These are phyloP conservation scores for Philhelius pedissequus DNA, from an alignment of 2,888 invertebrate species.

Conservation along the genomic window DNA sequence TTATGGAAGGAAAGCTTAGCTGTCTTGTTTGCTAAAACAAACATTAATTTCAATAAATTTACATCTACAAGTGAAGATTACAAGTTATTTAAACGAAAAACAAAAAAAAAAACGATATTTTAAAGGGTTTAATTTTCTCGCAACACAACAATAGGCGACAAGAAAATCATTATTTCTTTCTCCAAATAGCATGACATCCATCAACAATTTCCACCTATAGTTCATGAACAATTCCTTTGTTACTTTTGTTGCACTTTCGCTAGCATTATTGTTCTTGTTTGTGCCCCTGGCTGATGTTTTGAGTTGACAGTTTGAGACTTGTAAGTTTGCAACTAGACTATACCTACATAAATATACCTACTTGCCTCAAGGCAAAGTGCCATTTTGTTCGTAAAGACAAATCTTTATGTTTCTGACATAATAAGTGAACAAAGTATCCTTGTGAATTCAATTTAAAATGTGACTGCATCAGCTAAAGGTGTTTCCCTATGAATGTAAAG, in stretches of 20 bases:
- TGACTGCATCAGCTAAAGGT: background rate
- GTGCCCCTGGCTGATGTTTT: background rate
- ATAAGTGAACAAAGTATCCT: slow-evolving; percentile 24
- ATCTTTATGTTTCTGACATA: slow-evolving; percentile 11
- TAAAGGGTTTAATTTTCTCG: slow-evolving; percentile 34
- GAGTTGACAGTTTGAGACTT: background rate
- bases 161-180: slow-evolving; percentile 4
- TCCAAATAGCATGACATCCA: slow-evolving; percentile 28
- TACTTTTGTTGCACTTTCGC: background rate
- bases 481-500: slow-evolving; percentile 1
- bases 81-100: slow-evolving; percentile 20
- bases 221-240: background rate
- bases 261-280: background rate
- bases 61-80: slow-evolving; percentile 7
- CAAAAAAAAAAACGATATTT: slow-evolving; percentile 53
- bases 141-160: background rate
- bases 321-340: background rate
- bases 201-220: slow-evolving; percentile 48
- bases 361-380: slow-evolving; percentile 19
- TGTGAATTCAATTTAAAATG: slow-evolving; percentile 13
- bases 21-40: slow-evolving; percentile 23
- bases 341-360: background rate
- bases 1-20: background rate
- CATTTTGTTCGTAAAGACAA: slow-evolving; percentile 25
- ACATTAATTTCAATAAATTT: slow-evolving; percentile 52